phyloP scores from a whole-genome alignment of 2,797 vertebrate species.

The Onychomys arenicola region DNA sequence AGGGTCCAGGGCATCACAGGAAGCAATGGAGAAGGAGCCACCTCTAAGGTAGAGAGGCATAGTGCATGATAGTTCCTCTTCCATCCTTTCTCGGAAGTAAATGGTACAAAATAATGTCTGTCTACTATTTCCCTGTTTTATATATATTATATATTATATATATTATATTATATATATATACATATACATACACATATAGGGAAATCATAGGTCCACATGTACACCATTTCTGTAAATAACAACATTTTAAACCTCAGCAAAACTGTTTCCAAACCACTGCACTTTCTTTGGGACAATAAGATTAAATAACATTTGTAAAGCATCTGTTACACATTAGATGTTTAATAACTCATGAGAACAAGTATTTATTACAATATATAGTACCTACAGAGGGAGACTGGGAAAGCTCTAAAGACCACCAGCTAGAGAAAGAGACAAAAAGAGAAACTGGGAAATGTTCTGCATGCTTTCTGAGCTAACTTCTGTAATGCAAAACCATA shows the following conservation, averaged over 20 bases:
- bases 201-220: background rate
- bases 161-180: background rate
- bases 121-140: background rate
- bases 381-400: background rate
- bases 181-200: background rate
- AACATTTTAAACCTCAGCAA: background rate
- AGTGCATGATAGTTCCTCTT: background rate
- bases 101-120: background rate
- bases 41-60: background rate
- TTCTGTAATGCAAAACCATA: background rate
- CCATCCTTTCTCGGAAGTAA: background rate
- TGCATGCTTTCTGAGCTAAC: background rate
- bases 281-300: background rate
- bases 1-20: background rate
- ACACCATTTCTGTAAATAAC: background rate
- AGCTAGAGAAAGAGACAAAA: slow-evolving; percentile 17
- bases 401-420: background rate
- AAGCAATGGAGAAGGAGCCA: background rate
- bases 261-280: slow-evolving; percentile 12
- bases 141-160: background rate
- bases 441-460: background rate
- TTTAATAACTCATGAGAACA: slow-evolving; percentile 30
- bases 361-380: background rate
- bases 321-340: background rate
- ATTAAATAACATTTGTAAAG: slow-evolving; percentile 20